A percentile compares a stretch with the other conserved stretches of the same genome.
phyloP scores from a whole-genome alignment of 2,113 vertebrate species.

The Thunnus thynnus region DNA sequence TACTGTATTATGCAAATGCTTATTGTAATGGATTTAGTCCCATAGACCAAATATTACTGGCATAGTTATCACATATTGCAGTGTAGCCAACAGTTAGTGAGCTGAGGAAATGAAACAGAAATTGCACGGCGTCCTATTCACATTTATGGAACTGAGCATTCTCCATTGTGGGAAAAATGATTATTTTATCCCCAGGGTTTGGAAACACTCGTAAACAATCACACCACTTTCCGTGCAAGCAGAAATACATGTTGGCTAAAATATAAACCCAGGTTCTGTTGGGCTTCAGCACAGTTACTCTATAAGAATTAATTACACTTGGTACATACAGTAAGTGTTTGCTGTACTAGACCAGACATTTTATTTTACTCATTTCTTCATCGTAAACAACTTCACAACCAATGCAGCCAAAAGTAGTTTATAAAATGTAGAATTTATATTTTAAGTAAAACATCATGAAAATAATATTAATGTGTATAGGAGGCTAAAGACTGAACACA shows the following conservation, averaged over 20 bases:
- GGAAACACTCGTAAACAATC: constrained; percentile 72
- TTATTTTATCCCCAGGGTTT: constrained; percentile 70
- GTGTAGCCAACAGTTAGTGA: constrained; percentile 82
- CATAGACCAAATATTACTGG: constrained; percentile 74
- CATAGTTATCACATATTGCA: constrained; percentile 70
- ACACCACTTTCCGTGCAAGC: constrained; percentile 53
- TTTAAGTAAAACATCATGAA: constrained; percentile 44
- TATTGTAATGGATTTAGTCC: constrained; percentile 77
- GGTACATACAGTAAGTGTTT: constrained; percentile 29
- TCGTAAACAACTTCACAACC: constrained; percentile 37
- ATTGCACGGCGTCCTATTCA: constrained; percentile 72
- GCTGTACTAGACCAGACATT: constrained; percentile 34
- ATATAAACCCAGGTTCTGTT: constrained; percentile 63
- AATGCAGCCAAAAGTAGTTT: constrained; percentile 16
- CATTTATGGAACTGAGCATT: constrained; percentile 68
- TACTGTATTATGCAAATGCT: constrained; percentile 79
- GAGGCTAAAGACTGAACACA: constrained; percentile 46
- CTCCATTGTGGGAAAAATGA: constrained; percentile 64
- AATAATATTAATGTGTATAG: constrained; percentile 37
- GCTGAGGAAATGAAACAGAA: constrained; percentile 79
- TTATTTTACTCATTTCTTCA: constrained; percentile 38
- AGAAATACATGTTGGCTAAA: constrained; percentile 57
- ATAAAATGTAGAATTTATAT: constrained; percentile 15
- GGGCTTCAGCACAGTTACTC: constrained; percentile 54
- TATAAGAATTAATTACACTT: constrained; percentile 65